Conservation (phyloP, 2,113 vertebrate species). For the Pomatostomus ruficeps region DNA sequence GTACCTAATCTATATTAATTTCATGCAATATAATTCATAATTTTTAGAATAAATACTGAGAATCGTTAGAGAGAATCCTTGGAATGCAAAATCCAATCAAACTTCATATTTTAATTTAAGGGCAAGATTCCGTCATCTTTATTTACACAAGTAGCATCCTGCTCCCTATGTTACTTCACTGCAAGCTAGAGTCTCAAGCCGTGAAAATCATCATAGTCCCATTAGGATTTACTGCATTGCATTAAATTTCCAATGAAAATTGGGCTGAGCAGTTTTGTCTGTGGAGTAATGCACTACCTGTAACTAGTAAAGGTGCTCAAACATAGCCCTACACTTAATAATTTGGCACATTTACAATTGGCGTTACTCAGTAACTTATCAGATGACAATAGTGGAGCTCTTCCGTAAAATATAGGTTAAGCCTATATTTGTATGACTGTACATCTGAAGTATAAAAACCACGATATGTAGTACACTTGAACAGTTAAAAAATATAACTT, state of each 20-base stretch:
- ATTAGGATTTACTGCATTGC: not conserved
- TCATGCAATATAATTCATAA: constrained; percentile 64
- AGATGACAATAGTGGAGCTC: constrained; percentile 56
- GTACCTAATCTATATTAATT: constrained; percentile 60
- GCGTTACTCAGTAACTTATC: constrained; percentile 50
- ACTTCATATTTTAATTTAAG: not conserved
- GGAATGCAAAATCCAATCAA: constrained; percentile 57
- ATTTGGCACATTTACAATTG: constrained; percentile 55
- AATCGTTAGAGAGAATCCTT: constrained; percentile 35
- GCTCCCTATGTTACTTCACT: not conserved
- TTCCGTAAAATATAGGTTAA: constrained; percentile 68
- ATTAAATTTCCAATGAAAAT: not conserved
- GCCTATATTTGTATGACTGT: constrained; percentile 71
- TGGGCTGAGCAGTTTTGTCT: constrained; percentile 5
- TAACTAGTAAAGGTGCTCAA: constrained; percentile 33
- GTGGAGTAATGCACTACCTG: not conserved
- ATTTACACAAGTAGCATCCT: constrained; percentile 36
- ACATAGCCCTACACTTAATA: constrained; percentile 17
- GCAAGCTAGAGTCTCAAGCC: constrained; percentile 2
- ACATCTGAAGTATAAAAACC: constrained; percentile 74
- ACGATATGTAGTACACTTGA: constrained; percentile 65
- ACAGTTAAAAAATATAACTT: constrained; percentile 78
- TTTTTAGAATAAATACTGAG: constrained; percentile 55
- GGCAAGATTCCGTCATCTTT: constrained; percentile 28
- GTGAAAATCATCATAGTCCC: constrained; percentile 3